Base-by-base conservation (phyloP, 2,797 vertebrate species). In the Sitta carolinensis region DNA sequence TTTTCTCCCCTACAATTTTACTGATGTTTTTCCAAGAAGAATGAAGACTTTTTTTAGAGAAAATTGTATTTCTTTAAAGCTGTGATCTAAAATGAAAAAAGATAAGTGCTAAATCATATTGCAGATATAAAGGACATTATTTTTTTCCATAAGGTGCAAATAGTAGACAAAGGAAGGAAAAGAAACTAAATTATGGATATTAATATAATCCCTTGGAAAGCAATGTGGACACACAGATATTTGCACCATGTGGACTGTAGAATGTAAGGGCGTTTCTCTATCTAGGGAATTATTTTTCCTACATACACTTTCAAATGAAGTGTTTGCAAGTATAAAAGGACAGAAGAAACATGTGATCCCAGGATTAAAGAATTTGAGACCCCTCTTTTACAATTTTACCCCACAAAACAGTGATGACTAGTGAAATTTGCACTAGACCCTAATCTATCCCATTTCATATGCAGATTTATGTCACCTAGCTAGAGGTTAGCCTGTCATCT, bases 391-490 rank as follows among this genome's bases (percentile, higher is more conserved):
- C 5, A 62, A 27, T 20, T 73, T 73, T 83, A 55, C 3, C 9
- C 17, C 19, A 27, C 7, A n/a, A 54, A 76, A 30, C 51, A 26
- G 30, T 43, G 19, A 52, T 73, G 55, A 42, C 9, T 61, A 27
- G 13, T 50, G 34, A 84, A 85, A 66, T 22, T 29, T 11, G 9
- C 11, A 10, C 27, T 62, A 50, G 32, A 51, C 10, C 36, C 14
- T 61, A 34, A 76, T 29, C 4, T 10, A 45, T 27, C 21, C 26
- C 1, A 3, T 11, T 5, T 11, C 2, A 1, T 10, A 17, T 14
- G 8, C 7, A 77, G 7, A 38, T 74, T 78, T 81, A 50, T 9
- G 43, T 26, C 15, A 83, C 7, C 9, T 26, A 62, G 2, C 3
- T 9, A 58, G 32, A 74, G 5, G 2, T 43, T 75, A 78, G 36